A percentile compares a stretch with the other conserved stretches of the same genome.
Evolutionary conservation across 92 coral and sea anemone genomes (phyloP).

Genomic region (Epizoanthus illoricatus): DNA sequence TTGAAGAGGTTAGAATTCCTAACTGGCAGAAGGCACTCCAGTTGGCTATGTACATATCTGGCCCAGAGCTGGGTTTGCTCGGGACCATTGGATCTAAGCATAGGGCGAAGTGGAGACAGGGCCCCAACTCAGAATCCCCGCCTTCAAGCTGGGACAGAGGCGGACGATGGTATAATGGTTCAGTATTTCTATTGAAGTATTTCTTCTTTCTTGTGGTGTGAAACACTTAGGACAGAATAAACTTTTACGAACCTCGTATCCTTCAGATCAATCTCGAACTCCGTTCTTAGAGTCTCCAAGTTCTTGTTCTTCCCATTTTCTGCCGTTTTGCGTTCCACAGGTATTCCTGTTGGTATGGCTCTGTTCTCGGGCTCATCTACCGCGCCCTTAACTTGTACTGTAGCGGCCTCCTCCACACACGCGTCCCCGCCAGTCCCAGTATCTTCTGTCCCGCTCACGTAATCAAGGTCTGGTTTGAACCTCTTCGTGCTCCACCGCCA

Average conservation of each 20-base stretch:
- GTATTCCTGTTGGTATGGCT: background rate
- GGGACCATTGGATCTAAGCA: no score
- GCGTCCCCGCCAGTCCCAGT: background rate
- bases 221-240: no score
- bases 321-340: background rate
- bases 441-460: background rate
- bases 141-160: no score
- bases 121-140: no score
- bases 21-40: no score
- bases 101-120: no score
- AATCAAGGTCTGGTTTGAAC: slow-evolving; percentile 55
- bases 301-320: slow-evolving; percentile 18
- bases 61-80: no score
- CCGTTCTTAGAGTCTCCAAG: background rate
- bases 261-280: slow-evolving; percentile 37
- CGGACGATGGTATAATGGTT: no score
- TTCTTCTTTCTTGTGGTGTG: no score
- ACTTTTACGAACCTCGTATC: slow-evolving; percentile 25
- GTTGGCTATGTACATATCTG: no score
- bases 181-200: no score
- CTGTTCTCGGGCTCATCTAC: background rate
- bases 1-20: no score
- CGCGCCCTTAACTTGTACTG: background rate
- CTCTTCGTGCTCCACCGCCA: slow-evolving; percentile 69
- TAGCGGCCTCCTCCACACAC: background rate